Base-by-base conservation (phyloP, 2,113 vertebrate species). In the Zosterops borbonicus region DNA sequence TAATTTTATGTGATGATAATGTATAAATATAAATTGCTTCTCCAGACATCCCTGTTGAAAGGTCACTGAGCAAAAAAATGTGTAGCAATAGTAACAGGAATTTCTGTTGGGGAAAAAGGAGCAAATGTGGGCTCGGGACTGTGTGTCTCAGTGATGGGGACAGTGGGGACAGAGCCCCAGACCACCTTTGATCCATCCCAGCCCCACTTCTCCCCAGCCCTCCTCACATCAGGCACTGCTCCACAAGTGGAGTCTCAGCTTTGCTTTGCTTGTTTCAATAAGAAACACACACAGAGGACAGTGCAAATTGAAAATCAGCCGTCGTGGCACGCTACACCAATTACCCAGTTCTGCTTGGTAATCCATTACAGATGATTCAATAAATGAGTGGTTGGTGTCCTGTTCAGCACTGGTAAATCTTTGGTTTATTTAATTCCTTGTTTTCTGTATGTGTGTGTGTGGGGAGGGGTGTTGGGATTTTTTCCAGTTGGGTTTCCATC, bases 351-450 rank as follows among this genome's bases (percentile, higher is more conserved):
- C 75, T 83, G 50, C 46, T 70, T 81, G 20, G 62, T 79, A 86
- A 81, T 88, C 46, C 83, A 62, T 63, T 74, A 84, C 67, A 93
- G 68, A 42, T 7, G 3, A 93, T 88, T 90, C 83, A 94, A 70
- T 92, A 76, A 93, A 90, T 56, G 47, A 83, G 71, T 64, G 71
- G 31, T 46, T 90, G 67, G 67, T 12, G 76, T 55, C 78, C 71
- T 86, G 60, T 68, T 70, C 73, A 52, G 53, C 1, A 0, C 73
- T 60, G 33, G 44, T 65, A 69, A 59, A 77, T 82, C 60, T 85
- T 78, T 80, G 31, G 55, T 97, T 91, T 89, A 44, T 90, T 87
- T 88, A 59, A 88, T 71, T 87, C 62, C 71, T 37, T 47, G 14
- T 9, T 14, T 9, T 5, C 10, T 46, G 9, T 11, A 0, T 62